Percentiles rank a stretch among this genome's conserved stretches.
These are phyloP conservation scores for Chymomyza amoena DNA, from an alignment of 2,888 invertebrate species.

Conservation along the genomic window DNA sequence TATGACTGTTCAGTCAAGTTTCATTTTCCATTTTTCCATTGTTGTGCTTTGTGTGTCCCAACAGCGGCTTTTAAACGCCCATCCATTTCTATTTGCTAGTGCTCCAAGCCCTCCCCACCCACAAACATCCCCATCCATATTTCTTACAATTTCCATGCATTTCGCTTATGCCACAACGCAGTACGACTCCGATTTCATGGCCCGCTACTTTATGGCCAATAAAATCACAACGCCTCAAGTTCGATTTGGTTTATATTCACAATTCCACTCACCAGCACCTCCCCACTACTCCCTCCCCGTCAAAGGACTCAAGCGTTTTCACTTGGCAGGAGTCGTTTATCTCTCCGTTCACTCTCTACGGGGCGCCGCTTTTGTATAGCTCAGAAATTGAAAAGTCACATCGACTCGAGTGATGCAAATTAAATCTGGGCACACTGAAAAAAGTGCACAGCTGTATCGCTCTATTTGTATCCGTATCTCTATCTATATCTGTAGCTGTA, in stretches of 20 bases:
- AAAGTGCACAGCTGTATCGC: not conserved
- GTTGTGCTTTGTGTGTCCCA: constrained; percentile 42
- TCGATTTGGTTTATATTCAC: constrained; percentile 14
- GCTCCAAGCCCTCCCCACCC: not conserved
- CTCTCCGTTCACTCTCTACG: constrained; percentile 37
- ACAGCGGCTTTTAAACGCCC: constrained; percentile 67
- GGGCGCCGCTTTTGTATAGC: not conserved
- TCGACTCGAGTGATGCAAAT: not conserved
- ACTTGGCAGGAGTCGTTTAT: constrained; percentile 53
- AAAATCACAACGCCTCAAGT: constrained; percentile 64
- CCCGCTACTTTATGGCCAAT: constrained; percentile 66
- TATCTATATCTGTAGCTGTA: too few relatives aligned
- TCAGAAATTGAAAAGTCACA: constrained; percentile 58
- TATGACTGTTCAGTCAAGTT: constrained; percentile 67
- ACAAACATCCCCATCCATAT: not conserved
- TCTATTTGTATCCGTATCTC: too few relatives aligned
- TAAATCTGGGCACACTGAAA: not conserved
- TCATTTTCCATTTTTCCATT: constrained; percentile 56
- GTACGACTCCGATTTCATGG: constrained; percentile 56
- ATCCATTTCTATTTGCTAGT: constrained; percentile 26
- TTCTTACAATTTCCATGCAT: constrained; percentile 1
- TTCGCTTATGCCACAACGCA: constrained; percentile 8
- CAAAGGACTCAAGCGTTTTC: constrained; percentile 35
- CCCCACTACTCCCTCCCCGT: not conserved
- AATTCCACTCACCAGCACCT: not conserved